phyloP scores from a whole-genome alignment of 2,888 invertebrate genomes.

The Deladenus siricidicola region DNA sequence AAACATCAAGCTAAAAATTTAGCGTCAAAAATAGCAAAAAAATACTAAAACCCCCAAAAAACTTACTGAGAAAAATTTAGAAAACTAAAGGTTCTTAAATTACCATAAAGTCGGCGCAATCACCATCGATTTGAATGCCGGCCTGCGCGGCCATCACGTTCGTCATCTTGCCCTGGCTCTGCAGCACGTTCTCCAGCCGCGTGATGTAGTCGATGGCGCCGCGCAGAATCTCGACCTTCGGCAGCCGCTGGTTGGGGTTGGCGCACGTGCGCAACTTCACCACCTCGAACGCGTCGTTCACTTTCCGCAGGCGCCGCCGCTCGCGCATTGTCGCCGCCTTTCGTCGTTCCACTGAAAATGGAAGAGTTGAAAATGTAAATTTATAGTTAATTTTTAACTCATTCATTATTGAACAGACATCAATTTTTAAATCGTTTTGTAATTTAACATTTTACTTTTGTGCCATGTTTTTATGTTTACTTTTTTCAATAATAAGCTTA shows the following conservation, averaged over 20 bases:
- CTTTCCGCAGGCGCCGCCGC: slow-evolving; percentile 81
- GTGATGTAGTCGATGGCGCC: slow-evolving; percentile 98
- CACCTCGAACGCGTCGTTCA: slow-evolving; percentile 95
- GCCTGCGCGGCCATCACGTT: slow-evolving; percentile 43
- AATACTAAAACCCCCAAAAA: not conserved
- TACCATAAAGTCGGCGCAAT: slow-evolving; percentile 10
- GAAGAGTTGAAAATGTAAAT: too few relatives aligned
- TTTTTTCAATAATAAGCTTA: too few relatives aligned
- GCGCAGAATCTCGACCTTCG: slow-evolving; percentile 91
- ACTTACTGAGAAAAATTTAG: not conserved
- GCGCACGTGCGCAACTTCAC: slow-evolving; percentile 83
- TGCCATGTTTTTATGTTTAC: too few relatives aligned
- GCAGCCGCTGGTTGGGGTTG: slow-evolving; percentile 87
- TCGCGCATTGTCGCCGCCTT: slow-evolving; percentile 95
- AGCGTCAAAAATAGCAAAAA: not conserved
- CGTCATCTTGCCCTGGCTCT: slow-evolving; percentile 51
- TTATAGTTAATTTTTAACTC: too few relatives aligned
- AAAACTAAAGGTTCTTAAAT: not conserved
- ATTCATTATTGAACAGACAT: too few relatives aligned
- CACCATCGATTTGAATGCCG: slow-evolving; percentile 18
- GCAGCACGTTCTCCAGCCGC: slow-evolving; percentile 57
- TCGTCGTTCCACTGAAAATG: slow-evolving; percentile 79
- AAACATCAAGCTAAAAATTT: not conserved
- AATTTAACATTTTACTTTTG: too few relatives aligned
- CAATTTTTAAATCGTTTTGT: too few relatives aligned